Evolutionary conservation across 2,888 invertebrate species (phyloP), one percentile per base, ranked within the genome.

Genomic region (Ectemnius cavifrons): DNA sequence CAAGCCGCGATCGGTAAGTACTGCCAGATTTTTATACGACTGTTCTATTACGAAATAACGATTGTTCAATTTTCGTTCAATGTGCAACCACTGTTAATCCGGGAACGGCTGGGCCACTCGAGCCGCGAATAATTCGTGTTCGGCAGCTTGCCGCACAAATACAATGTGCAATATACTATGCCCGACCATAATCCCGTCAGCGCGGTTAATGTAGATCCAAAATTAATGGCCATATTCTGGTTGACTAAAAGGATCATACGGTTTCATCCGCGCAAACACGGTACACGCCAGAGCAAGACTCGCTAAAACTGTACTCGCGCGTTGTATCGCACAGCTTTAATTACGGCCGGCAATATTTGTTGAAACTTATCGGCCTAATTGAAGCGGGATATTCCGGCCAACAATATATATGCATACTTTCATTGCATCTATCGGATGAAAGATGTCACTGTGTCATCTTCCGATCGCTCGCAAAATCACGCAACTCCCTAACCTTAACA

Each of bases 241-340:
- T 16, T 52, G 52, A 52, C 52, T 62, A 11, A 18, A 62, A 14
- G n/a, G 37, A 23, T 60, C 27, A 60, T 20, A n/a, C 27, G n/a
- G n/a, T 20, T 28, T 23, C 18, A 47, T 62, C 62, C 16, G n/a
- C 28, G 37, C 45, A 62, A 37, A 46, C 45, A 45, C 62, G 45
- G 4, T 2, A 6, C 45, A 8, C 20, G 45, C 6, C 47, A 16
- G 37, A 14, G 16, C 52, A 52, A 45, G 46, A 1, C 67, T 80
- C 18, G 86, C 3, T 59, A 77, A 4, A 69, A 73, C 4, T 86
- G 75, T 63, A 72, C 18, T 52, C 52, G 20, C 11, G 11, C 37
- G 37, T 57, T 61, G 5, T 84, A 87, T 45, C 75, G 79, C 16
- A 59, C 84, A 3, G 74, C 85, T 4, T 79, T 84, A 49, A 79